Conservation (phyloP, 2,797 vertebrate species). For the Chaunax sp. region DNA sequence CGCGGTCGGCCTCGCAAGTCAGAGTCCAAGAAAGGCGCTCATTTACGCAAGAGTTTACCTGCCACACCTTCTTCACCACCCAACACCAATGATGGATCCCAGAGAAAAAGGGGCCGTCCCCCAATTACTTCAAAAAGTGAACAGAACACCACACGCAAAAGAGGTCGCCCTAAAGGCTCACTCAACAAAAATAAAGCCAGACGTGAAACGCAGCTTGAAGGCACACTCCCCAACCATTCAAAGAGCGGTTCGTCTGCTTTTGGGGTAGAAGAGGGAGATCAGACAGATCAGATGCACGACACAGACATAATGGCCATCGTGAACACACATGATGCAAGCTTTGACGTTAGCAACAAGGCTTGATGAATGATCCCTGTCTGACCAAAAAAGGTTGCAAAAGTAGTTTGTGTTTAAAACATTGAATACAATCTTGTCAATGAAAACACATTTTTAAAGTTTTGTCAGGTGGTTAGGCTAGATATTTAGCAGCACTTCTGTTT, state of each 20-base stretch:
- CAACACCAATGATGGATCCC: conserved; percentile 14
- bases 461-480: conserved; percentile 55
- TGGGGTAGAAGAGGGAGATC: background rate
- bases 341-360: conserved; percentile 46
- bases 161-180: conserved; percentile 78
- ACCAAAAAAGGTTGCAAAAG: conserved; percentile 52
- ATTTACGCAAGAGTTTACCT: conserved; percentile 59
- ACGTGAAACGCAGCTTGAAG: conserved; percentile 8
- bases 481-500: conserved; percentile 46
- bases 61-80: background rate
- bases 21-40: conserved; percentile 71
- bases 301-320: conserved; percentile 1
- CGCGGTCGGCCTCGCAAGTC: conserved; percentile 82
- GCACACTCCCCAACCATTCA: conserved; percentile 43
- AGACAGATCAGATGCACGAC: background rate
- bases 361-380: conserved; percentile 40
- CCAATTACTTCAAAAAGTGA: conserved; percentile 36
- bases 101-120: conserved; percentile 70
- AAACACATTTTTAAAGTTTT: conserved; percentile 62
- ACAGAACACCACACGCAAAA: conserved; percentile 48
- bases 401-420: conserved; percentile 56
- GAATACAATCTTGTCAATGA: conserved; percentile 47
- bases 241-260: background rate
- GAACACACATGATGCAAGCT: background rate
- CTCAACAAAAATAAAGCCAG: conserved; percentile 56